Percentiles rank a stretch among this genome's conserved stretches.
Conservation (phyloP, 2,797 vertebrate species). For the Anableps anableps region DNA sequence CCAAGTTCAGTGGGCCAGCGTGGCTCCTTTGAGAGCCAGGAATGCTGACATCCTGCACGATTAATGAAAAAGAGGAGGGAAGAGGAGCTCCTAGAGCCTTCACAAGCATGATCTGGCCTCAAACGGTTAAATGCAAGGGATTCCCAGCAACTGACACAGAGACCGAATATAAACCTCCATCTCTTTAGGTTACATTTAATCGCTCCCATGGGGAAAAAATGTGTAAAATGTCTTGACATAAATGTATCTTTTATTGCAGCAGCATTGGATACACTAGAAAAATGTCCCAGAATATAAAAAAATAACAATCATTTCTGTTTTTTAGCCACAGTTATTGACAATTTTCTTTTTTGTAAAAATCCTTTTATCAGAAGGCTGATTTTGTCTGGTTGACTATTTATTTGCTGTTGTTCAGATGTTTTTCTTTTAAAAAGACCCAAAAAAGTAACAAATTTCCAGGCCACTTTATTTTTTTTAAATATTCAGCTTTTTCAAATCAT, state of each 20-base stretch:
- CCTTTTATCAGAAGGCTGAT: too few relatives aligned
- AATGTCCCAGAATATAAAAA: too few relatives aligned
- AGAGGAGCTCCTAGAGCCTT: slow-evolving; percentile 40
- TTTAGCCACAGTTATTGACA: too few relatives aligned
- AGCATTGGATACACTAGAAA: neutral
- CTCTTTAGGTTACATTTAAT: neutral
- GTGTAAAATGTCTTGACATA: neutral
- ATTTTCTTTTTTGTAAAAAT: too few relatives aligned
- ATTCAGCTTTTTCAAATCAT: too few relatives aligned
- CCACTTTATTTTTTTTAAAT: too few relatives aligned
- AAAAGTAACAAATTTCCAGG: too few relatives aligned
- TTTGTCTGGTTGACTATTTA: too few relatives aligned
- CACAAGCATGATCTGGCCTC: slow-evolving; percentile 1
- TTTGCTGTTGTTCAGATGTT: too few relatives aligned
- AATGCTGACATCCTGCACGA: slow-evolving; percentile 53
- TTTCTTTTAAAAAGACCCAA: too few relatives aligned
- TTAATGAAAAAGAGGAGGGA: slow-evolving; percentile 53
- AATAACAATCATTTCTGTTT: too few relatives aligned
- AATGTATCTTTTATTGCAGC: neutral
- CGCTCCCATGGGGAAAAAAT: neutral
- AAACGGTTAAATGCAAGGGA: neutral
- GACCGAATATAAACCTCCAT: neutral
- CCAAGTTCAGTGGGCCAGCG: slow-evolving; percentile 75
- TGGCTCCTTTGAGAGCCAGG: slow-evolving; percentile 66
- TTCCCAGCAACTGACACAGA: neutral